Conservation (phyloP, 2,888 invertebrate species). For the Stegana nigrithorax region DNA sequence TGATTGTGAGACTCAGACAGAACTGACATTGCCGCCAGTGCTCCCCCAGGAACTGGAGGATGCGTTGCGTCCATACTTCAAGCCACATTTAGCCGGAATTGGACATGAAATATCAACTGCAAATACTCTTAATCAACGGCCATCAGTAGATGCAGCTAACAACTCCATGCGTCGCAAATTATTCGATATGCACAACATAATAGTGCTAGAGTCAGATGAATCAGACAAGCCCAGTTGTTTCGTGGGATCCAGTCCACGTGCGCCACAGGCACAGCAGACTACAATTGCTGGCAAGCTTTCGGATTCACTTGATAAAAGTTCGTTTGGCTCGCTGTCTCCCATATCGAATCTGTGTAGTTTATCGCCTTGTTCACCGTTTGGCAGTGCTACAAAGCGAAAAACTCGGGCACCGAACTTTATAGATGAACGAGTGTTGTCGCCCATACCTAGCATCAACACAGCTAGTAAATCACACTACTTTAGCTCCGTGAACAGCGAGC, state of each 20-base stretch:
- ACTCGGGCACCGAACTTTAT: slow-evolving; percentile 39
- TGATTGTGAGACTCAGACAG: slow-evolving; percentile 72
- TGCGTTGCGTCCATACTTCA: slow-evolving; percentile 72
- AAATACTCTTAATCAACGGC: not conserved
- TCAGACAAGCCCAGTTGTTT: slow-evolving; percentile 28
- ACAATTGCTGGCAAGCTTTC: slow-evolving; percentile 57
- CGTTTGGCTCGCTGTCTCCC: slow-evolving; percentile 66
- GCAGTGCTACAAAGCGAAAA: slow-evolving; percentile 44
- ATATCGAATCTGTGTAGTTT: slow-evolving; percentile 57
- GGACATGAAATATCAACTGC: slow-evolving; percentile 16
- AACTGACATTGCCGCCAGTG: slow-evolving; percentile 72
- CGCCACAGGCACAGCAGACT: slow-evolving; percentile 36
- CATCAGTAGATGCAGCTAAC: slow-evolving; percentile 37
- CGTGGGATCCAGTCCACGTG: slow-evolving; percentile 47
- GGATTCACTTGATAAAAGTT: slow-evolving; percentile 58
- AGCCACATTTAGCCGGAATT: slow-evolving; percentile 65
- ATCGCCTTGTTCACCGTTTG: slow-evolving; percentile 41
- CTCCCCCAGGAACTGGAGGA: slow-evolving; percentile 72
- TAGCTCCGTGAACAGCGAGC: slow-evolving; percentile 18
- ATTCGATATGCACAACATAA: slow-evolving; percentile 60
- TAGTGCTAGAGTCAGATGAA: slow-evolving; percentile 42
- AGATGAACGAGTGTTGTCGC: slow-evolving; percentile 51
- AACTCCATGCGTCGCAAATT: slow-evolving; percentile 66
- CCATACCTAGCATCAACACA: slow-evolving; percentile 41
- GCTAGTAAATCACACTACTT: slow-evolving; percentile 30